These are phyloP conservation scores for Nyctalus aviator DNA, from an alignment of 2,797 vertebrate species.

Conservation along the genomic window DNA sequence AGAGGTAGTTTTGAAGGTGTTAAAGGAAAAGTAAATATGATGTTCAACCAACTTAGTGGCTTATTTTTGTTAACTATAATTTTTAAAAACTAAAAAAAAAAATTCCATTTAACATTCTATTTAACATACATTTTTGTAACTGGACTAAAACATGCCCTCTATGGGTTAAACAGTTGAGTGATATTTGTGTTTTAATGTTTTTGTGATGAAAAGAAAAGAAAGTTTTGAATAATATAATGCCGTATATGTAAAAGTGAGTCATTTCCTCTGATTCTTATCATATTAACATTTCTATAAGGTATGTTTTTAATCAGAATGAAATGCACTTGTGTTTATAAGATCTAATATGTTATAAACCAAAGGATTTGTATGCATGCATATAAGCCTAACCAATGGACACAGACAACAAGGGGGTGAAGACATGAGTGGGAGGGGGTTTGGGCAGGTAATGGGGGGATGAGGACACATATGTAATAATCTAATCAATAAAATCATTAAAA, in stretches of 20 bases:
- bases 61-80: conserved; percentile 48
- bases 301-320: conserved; percentile 31
- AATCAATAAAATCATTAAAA: too few relatives aligned
- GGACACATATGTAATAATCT: too few relatives aligned
- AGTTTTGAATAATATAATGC: not conserved
- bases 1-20: not conserved
- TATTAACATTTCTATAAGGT: not conserved
- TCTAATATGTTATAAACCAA: not conserved
- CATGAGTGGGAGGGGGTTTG: too few relatives aligned
- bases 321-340: not conserved
- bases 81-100: not conserved
- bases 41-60: conserved; percentile 32
- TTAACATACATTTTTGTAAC: conserved; percentile 41
- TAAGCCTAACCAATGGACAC: too few relatives aligned
- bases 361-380: too few relatives aligned
- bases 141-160: not conserved
- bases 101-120: not conserved
- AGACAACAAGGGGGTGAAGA: too few relatives aligned
- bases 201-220: not conserved
- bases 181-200: conserved; percentile 4
- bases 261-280: conserved; percentile 17
- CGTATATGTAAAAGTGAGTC: not conserved
- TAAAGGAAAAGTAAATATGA: conserved; percentile 59
- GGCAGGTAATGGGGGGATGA: too few relatives aligned
- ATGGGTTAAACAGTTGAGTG: conserved; percentile 6